Conservation (phyloP, 1,140 invertebrate species). For the Pomphorhynchus laevis region DNA sequence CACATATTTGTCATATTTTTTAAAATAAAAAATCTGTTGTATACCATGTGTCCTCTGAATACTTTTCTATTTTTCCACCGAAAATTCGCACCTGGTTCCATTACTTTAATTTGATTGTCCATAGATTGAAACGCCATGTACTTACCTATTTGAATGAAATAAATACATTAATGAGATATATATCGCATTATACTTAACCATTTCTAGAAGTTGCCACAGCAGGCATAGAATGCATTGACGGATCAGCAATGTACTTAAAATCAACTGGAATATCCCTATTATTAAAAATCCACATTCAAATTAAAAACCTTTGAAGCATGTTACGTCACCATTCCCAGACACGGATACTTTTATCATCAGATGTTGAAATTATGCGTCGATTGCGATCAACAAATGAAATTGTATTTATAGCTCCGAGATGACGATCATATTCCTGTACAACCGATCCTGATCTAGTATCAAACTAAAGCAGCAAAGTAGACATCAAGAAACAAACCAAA, state of each 20-base stretch:
- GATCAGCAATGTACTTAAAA: slow-evolving; percentile 99
- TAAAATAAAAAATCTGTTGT: slow-evolving; percentile 1
- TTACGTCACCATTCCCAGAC: slow-evolving; percentile 72
- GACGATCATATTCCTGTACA: slow-evolving; percentile 76
- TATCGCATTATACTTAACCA: slow-evolving; percentile 22
- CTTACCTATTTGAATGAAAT: slow-evolving; percentile 26
- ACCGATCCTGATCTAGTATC: slow-evolving; percentile 66
- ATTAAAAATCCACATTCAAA: too few relatives aligned
- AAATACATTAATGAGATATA: neutral
- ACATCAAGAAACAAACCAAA: neutral
- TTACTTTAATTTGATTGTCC: slow-evolving; percentile 95
- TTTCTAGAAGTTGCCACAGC: slow-evolving; percentile 66
- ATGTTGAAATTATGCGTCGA: slow-evolving; percentile 73
- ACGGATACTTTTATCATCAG: slow-evolving; percentile 82
- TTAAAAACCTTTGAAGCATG: slow-evolving; percentile 7
- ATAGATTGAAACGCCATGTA: slow-evolving; percentile 95
- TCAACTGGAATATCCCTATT: slow-evolving; percentile 82
- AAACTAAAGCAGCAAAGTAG: slow-evolving; percentile 32
- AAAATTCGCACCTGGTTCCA: slow-evolving; percentile 73
- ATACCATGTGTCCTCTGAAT: slow-evolving; percentile 91
- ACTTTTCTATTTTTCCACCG: slow-evolving; percentile 87
- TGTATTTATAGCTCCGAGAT: slow-evolving; percentile 83
- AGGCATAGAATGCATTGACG: slow-evolving; percentile 94
- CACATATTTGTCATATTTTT: neutral
- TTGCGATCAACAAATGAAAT: slow-evolving; percentile 98